Conservation (phyloP, 1,140 invertebrate species). For the Drosophila lacertosa region DNA sequence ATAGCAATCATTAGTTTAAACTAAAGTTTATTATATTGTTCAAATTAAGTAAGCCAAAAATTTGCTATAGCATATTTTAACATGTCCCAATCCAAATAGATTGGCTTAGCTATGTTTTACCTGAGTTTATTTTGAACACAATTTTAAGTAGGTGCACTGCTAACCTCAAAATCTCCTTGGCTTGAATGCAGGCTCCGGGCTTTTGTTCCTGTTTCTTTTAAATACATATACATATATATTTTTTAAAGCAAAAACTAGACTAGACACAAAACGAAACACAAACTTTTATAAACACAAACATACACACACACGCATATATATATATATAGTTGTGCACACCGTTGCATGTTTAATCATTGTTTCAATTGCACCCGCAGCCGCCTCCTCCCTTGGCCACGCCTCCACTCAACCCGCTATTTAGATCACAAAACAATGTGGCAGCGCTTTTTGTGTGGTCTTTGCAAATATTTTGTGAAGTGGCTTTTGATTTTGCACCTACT, state of each 20-base stretch:
- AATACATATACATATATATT: neutral
- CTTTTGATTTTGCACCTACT: conserved; percentile 56
- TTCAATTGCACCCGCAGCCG: conserved; percentile 23
- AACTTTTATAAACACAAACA: neutral
- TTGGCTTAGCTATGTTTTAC: too few species aligned
- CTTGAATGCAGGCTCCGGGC: neutral
- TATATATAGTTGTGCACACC: conserved; percentile 9
- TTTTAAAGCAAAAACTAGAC: conserved; percentile 17
- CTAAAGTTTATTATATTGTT: too few species aligned
- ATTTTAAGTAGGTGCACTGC: neutral
- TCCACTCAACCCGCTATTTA: conserved; percentile 14
- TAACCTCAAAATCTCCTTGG: conserved; percentile 27
- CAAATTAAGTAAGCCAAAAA: too few species aligned
- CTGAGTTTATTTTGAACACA: neutral
- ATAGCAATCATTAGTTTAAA: too few species aligned
- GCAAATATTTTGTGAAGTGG: conserved; percentile 46
- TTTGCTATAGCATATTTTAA: too few species aligned
- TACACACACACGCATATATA: too few species aligned
- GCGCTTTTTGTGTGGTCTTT: conserved; percentile 26
- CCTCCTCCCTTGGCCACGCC: neutral
- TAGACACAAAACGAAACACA: conserved; percentile 13
- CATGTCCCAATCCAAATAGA: neutral
- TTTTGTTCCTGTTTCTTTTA: neutral
- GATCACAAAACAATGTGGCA: conserved; percentile 40
- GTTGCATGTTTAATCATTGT: conserved; percentile 46